Evolutionary conservation across 1,140 invertebrate species (phyloP), one percentile per base, ranked within the genome.

Genomic region (Plutomurus gul): DNA sequence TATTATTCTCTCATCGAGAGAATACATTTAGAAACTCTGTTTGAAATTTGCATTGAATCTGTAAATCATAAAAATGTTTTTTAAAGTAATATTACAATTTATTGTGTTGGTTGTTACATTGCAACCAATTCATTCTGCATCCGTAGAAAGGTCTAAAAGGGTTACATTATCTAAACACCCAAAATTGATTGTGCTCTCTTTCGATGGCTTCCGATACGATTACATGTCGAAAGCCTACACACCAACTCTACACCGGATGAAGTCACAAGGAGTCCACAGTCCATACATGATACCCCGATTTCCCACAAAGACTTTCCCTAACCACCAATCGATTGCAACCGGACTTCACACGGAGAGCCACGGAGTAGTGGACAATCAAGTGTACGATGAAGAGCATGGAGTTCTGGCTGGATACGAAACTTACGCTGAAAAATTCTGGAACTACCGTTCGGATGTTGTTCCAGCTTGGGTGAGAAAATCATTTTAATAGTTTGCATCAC

Each of bases 281-380:
- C 88, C 91, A 27, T 91, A 90, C 82, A 91, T 94, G 89, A 87
- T 85, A 72, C 90, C 92, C 82, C 87, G 90, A 30, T 94, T 93
- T 86, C 87, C 90, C 0, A 92, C 93, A 2, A 92, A 92, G 87
- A 95, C 93, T 2, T 93, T 93, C 85, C 92, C 93, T 1, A 94
- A 94, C 87, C 93, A 95, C 87, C 92, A 92, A 83, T 89, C 91
- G 0, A 91, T 95, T 43, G 91, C 90, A 0, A 95, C 94, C n/a
- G 93, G 93, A 4, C 84, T 94, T n/a, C 93, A 91, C 84, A 87
- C 91, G 0, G 93, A 94, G 85, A 88, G 85, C 51, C 93, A 95
- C 87, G 93, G 93, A 16, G 91, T 95, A 75, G 84, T 92, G 7
- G 87, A 85, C 70, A 51, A 51, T 11, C 4, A 22, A 0, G 89